Evolutionary conservation across 2,888 invertebrate genomes (phyloP).

Genomic region (Hydroisotoma schaefferi): DNA sequence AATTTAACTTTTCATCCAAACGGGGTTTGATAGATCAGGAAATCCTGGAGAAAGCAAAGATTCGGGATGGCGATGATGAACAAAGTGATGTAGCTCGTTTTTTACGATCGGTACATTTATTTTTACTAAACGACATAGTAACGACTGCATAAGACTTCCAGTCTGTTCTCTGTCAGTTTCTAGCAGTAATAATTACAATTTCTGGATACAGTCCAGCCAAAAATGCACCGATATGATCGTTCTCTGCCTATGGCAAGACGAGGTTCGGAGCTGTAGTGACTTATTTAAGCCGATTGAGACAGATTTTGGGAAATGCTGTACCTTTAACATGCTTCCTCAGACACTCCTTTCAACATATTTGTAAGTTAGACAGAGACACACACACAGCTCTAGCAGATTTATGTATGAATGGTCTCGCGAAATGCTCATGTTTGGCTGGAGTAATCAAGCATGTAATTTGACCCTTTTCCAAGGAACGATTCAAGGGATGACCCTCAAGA

Average conservation of each 20-base stretch:
- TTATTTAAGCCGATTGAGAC: conserved; percentile 74
- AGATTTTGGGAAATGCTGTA: conserved; percentile 71
- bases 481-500: conserved; percentile 29
- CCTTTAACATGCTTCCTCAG: conserved; percentile 24
- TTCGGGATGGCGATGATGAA: conserved; percentile 26
- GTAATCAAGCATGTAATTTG: too few relatives aligned
- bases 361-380: too few relatives aligned
- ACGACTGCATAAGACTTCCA: too few relatives aligned
- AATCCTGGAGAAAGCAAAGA: conserved; percentile 20
- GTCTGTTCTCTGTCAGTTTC: too few relatives aligned
- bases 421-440: too few relatives aligned
- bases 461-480: too few relatives aligned
- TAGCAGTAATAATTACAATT: too few relatives aligned
- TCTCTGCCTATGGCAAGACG: conserved; percentile 66
- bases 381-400: too few relatives aligned
- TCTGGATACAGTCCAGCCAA: conserved; percentile 65
- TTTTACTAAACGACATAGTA: too few relatives aligned
- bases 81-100: conserved; percentile 30
- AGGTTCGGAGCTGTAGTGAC: conserved; percentile 61
- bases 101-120: conserved; percentile 9
- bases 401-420: too few relatives aligned
- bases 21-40: conserved; percentile 20
- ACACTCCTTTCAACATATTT: conserved; percentile 19
- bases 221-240: conserved; percentile 70
- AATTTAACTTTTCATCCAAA: conserved; percentile 30